Conservation (phyloP, 1,140 invertebrate genomes). For the Apocrypta bakeri region DNA sequence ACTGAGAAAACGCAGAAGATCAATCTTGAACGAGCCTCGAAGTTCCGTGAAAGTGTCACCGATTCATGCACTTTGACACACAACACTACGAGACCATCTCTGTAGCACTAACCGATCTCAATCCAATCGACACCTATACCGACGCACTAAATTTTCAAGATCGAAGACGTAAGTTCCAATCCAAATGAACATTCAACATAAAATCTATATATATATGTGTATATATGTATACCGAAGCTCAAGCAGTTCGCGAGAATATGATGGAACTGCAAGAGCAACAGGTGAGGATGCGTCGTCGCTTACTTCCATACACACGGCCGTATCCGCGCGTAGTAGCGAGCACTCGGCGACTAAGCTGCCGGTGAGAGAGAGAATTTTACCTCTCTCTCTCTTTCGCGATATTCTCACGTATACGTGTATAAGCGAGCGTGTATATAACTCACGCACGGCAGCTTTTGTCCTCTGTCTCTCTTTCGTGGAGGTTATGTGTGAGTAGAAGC, state of each 20-base stretch:
- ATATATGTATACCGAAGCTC: no score
- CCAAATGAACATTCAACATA: no score
- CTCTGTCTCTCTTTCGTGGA: conserved; percentile 16
- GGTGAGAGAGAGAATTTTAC: conserved; percentile 48
- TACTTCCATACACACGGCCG: conserved; percentile 44
- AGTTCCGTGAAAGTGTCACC: background rate
- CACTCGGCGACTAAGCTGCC: background rate
- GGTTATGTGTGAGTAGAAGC: conserved; percentile 16
- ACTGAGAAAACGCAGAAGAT: background rate
- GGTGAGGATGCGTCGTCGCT: conserved; percentile 53
- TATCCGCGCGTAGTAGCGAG: conserved; percentile 63
- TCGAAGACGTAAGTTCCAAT: no score
- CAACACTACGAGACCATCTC: no score
- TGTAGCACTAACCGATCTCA: no score
- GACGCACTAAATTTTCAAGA: no score
- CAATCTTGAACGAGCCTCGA: conserved; percentile 3
- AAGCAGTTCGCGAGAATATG: conserved; percentile 20
- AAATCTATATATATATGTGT: no score
- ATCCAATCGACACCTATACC: no score
- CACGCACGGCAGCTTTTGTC: background rate
- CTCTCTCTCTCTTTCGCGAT: conserved; percentile 49
- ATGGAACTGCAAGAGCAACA: conserved; percentile 51
- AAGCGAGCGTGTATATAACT: background rate
- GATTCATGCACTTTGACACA: background rate
- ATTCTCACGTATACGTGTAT: conserved; percentile 35